Base-by-base conservation (phyloP, 2,113 vertebrate species). In the Sphaerodactylus townsendi region DNA sequence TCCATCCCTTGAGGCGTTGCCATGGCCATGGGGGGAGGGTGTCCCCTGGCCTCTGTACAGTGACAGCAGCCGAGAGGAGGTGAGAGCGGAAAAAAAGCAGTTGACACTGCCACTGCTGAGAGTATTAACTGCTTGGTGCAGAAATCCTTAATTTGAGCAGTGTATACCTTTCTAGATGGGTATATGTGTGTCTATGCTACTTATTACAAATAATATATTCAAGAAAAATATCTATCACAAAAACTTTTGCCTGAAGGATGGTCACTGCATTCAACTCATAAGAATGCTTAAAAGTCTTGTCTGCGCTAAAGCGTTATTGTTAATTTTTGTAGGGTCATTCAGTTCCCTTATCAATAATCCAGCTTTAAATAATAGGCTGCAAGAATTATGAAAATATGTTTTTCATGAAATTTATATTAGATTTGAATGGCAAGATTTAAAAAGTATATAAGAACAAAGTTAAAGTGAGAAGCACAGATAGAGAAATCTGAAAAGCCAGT, bases 281-380 rank as follows among this genome's bases (percentile, higher is more conserved):
- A 66, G 46, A 39, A 83, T 83, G 72, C 46, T 75, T 21, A 75
- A 66, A 83, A 39, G 41, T 13, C 72, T 75, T 66, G 59, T 14
- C 68, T 83, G 66, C 75, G 81, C 72, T 75, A 50, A 41, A 76
- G 56, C n/a, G n/a, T 21, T 66, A 66, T 76, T 83, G 66, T 75
- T 75, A 75, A 75, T 66, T 76, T 44, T 66, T 64, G 72, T 48
- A 50, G 56, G 66, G 23, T 37, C 44, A 23, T 83, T 83, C 81
- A 65, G 14, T 74, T 11, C n/a, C 81, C 33, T 82, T 83, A 66
- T 53, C 75, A 83, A 83, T 75, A 83, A 75, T 83, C 71, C 81
- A 48, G 17, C 76, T 83, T 76, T 75, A 73, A 65, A 83, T 75
- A 83, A 76, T 66, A 75, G 59, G 46, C 71, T 65, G 81, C n/a